Evolutionary conservation across 2,113 vertebrate species (phyloP).

Genomic region (Polypterus senegalus): DNA sequence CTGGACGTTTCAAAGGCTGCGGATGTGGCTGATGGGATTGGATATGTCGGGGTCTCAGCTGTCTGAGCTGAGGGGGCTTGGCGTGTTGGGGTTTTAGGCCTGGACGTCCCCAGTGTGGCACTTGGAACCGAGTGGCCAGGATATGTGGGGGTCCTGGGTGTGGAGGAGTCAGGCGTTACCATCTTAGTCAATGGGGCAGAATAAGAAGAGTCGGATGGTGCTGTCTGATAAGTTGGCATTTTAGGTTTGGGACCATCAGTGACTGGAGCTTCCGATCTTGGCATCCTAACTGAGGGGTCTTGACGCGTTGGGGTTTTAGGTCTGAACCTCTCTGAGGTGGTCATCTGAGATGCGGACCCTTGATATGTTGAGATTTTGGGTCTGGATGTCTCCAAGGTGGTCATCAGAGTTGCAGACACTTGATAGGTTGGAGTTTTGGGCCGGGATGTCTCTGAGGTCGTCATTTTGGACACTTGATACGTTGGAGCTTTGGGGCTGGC

Average conservation of each 20-base stretch:
- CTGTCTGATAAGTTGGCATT: constrained; percentile 19
- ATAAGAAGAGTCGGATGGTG: too few relatives aligned
- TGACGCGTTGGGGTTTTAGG: constrained; percentile 7
- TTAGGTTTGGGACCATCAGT: constrained; percentile 18
- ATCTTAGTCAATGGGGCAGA: constrained; percentile 10
- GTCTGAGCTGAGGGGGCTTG: constrained; percentile 26
- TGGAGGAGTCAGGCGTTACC: constrained; percentile 14
- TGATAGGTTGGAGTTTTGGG: constrained; percentile 20
- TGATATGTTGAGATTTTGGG: constrained; percentile 12
- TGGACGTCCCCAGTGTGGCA: constrained; percentile 12
- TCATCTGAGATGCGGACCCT: constrained; percentile 25
- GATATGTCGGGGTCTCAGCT: constrained; percentile 8
- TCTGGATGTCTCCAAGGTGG: constrained; percentile 14
- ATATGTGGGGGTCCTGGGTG: constrained; percentile 16
- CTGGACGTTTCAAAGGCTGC: neutral
- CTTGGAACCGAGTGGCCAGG: constrained; percentile 17
- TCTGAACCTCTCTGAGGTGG: constrained; percentile 20
- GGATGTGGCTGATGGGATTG: too few relatives aligned
- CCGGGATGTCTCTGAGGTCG: constrained; percentile 12
- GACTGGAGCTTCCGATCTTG: neutral
- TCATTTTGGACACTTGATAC: constrained; percentile 20
- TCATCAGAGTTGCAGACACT: constrained; percentile 12
- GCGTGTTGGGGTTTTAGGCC: constrained; percentile 11
- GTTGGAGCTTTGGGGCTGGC: constrained; percentile 15
- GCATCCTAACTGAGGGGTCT: too few relatives aligned